Base-by-base conservation (phyloP, 35 echinoderm and acorn worm species). In the Diadema setosum region DNA sequence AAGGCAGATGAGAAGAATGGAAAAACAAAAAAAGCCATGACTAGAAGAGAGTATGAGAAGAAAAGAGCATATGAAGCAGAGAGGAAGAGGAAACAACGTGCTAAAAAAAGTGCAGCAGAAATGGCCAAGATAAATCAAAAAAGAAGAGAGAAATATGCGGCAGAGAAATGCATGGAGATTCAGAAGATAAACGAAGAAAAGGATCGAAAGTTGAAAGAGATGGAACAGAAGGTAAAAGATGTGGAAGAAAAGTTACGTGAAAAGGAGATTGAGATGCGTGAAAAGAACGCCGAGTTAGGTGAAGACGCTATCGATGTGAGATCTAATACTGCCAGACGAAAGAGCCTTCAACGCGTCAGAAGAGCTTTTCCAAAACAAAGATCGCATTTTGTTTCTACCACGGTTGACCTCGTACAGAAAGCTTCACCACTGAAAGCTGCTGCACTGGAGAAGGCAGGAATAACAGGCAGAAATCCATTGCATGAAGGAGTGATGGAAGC, bases 301-400 rank as follows among this genome's bases (percentile, higher is more conserved):
- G 17, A 36, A 46, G 44, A 75, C 2, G 33, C 21, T 31, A 39
- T 87, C 27, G 75, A 93, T 37, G 44, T 81, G 16, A 65, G 74
- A 32, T 67, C 75, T 15, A 26, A 81, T 21, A 63, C 17, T 82
- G 84, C 91, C 52, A 93, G 84, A 42, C 9, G 40, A 60, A 87
- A 93, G 52, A 84, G 84, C 14, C 83, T 93, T 31, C 48, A 87
- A 37, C 3, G 84, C 23, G 89, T 60, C n/a, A 85, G 89, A 67
- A 75, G 21, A 86, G 18, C 58, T 21, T 46, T 80, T 39, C 89
- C 89, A 85, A 85, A 80, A 80, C n/a, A 9, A 56, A 86, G 35
- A 82, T 82, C 57, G 24, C n/a, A 83, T 24, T 63, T 18, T 42
- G 34, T 93, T 20, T 63, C 39, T 15, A 94, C 92, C 25, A 75